A percentile compares a stretch with the other conserved stretches of the same genome.
Conservation (phyloP, 1,140 invertebrate species). For the Nasonia longicornis region DNA sequence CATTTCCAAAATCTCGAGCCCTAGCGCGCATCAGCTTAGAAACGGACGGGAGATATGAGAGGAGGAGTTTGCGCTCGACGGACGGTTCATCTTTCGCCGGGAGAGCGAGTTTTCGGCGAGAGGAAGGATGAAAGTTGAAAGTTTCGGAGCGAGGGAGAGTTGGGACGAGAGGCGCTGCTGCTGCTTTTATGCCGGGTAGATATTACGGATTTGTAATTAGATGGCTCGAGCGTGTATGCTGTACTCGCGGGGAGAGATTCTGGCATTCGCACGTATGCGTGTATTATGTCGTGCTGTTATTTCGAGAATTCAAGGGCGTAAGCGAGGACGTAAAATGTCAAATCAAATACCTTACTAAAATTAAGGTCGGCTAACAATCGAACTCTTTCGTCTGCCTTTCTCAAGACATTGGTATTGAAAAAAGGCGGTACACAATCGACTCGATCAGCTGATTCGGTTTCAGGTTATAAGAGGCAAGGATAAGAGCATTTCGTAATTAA, state of each 20-base stretch:
- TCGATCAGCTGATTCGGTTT: neutral
- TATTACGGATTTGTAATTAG: slow-evolving; percentile 21
- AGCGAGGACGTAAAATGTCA: neutral
- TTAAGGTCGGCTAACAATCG: too few species aligned
- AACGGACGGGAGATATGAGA: neutral
- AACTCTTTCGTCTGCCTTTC: too few species aligned
- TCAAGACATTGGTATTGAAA: too few species aligned
- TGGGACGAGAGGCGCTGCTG: neutral
- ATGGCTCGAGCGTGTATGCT: neutral
- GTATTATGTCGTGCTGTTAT: too few species aligned
- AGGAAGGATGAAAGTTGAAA: neutral
- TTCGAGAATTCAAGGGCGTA: neutral
- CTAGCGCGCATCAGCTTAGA: neutral
- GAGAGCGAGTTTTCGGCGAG: neutral
- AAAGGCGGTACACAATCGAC: neutral
- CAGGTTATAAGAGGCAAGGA: too few species aligned
- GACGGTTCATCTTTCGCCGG: neutral
- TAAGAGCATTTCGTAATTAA: neutral
- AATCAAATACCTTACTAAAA: neutral
- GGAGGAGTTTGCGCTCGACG: neutral
- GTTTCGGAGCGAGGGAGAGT: neutral
- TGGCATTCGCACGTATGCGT: neutral
- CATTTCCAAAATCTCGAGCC: neutral
- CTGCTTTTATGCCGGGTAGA: neutral
- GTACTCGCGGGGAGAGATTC: neutral